Evolutionary conservation across 2,797 vertebrate species (phyloP).

Genomic region (Phrynocephalus vlangalii): DNA sequence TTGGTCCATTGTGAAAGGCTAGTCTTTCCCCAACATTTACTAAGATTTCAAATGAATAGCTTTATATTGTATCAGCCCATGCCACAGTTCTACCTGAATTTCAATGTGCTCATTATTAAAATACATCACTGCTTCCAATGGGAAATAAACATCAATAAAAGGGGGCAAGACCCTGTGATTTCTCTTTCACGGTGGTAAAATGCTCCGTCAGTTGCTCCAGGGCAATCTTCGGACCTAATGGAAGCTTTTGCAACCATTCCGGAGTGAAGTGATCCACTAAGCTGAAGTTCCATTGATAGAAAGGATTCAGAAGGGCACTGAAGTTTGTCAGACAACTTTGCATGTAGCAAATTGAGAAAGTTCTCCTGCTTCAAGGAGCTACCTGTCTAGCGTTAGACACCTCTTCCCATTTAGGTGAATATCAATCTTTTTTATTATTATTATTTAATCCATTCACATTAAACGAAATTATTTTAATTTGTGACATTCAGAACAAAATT

Average conservation of each 20-base stretch:
- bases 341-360: constrained; percentile 56
- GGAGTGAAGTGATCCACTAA: constrained; percentile 58
- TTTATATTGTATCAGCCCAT: background rate
- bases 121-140: background rate
- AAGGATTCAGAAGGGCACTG: constrained; percentile 54
- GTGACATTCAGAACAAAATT: too few species aligned
- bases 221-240: constrained; percentile 4
- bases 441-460: too few species aligned
- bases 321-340: constrained; percentile 56
- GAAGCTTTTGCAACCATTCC: constrained; percentile 48
- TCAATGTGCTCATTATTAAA: background rate
- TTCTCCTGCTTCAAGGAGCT: constrained; percentile 49
- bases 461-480: too few species aligned
- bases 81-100: background rate
- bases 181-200: constrained; percentile 27
- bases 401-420: constrained; percentile 51
- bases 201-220: background rate
- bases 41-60: background rate
- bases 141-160: background rate
- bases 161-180: background rate
- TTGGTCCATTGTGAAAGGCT: background rate
- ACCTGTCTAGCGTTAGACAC: constrained; percentile 55
- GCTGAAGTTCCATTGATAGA: constrained; percentile 47
- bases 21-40: background rate
- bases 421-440: too few species aligned